Conservation (phyloP, 2,888 invertebrate genomes). For the Chrysolina haemoptera region DNA sequence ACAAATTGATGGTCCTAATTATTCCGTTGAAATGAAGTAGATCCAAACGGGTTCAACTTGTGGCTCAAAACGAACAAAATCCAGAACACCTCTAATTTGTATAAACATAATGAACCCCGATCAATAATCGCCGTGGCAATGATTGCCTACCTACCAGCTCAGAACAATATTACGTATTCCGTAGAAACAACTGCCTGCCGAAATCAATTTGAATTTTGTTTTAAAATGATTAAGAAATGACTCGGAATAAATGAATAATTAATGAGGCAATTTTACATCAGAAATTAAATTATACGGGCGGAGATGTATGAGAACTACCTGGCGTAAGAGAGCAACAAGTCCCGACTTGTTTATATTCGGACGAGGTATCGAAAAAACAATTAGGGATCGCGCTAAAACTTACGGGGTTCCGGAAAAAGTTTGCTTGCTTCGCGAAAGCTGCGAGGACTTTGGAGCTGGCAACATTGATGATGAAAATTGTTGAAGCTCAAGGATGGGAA, state of each 20-base stretch:
- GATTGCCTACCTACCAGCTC: constrained; percentile 31
- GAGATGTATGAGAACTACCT: constrained; percentile 43
- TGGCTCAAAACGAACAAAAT: background rate
- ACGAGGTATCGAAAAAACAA: constrained; percentile 35
- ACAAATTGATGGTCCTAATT: no score
- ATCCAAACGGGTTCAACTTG: background rate
- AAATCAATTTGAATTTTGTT: constrained; percentile 46
- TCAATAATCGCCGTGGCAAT: constrained; percentile 23
- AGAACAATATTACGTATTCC: constrained; percentile 40
- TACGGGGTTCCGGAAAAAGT: constrained; percentile 29
- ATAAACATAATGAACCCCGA: constrained; percentile 14
- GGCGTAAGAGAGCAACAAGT: constrained; percentile 38
- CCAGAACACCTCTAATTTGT: constrained; percentile 14
- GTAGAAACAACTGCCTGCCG: constrained; percentile 39
- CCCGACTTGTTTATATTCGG: constrained; percentile 27
- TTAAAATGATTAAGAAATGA: constrained; percentile 43
- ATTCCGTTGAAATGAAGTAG: background rate
- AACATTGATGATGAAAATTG: no score
- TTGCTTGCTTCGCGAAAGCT: no score
- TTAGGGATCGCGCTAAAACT: constrained; percentile 24
- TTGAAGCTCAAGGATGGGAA: no score
- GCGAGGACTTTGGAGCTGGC: no score
- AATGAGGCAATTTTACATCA: constrained; percentile 43
- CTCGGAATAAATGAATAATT: constrained; percentile 46
- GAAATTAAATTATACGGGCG: constrained; percentile 41